Conservation (phyloP, 2,888 invertebrate genomes). For the Patella caerulea region DNA sequence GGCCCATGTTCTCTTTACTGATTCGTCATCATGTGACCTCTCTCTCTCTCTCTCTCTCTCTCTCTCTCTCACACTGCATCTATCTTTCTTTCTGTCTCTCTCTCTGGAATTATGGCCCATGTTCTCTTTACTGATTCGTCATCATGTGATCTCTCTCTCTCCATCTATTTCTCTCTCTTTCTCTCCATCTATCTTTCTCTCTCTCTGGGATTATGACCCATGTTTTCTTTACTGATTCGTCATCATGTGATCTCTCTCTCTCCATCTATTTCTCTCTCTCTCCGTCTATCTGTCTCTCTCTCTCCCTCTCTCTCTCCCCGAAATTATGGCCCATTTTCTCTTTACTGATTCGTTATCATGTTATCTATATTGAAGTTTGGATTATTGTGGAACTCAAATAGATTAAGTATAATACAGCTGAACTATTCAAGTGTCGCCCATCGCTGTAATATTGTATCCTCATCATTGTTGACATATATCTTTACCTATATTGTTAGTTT, state of each 20-base stretch:
- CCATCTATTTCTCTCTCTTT: constrained; percentile 15
- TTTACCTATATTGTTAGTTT: too few relatives aligned
- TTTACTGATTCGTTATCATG: background rate
- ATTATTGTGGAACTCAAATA: too few relatives aligned
- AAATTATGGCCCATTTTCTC: background rate
- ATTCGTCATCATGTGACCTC: background rate
- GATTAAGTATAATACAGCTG: too few relatives aligned
- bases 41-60: background rate
- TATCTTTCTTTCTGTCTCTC: constrained; percentile 1
- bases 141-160: background rate
- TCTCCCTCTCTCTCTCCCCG: background rate
- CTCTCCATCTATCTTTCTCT: constrained; percentile 11
- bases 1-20: background rate
- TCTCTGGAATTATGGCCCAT: background rate
- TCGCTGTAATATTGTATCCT: too few relatives aligned
- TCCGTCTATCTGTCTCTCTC: background rate
- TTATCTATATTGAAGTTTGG: background rate
- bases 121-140: background rate
- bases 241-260: background rate
- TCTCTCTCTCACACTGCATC: background rate
- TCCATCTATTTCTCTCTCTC: constrained; percentile 2
- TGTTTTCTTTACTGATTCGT: background rate
- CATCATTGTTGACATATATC: too few relatives aligned
- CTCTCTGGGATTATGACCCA: constrained; percentile 3
- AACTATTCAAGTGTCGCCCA: too few relatives aligned